These are phyloP conservation scores for Porites rus DNA, from an alignment of 92 coral and sea anemone species.

Conservation along the genomic window DNA sequence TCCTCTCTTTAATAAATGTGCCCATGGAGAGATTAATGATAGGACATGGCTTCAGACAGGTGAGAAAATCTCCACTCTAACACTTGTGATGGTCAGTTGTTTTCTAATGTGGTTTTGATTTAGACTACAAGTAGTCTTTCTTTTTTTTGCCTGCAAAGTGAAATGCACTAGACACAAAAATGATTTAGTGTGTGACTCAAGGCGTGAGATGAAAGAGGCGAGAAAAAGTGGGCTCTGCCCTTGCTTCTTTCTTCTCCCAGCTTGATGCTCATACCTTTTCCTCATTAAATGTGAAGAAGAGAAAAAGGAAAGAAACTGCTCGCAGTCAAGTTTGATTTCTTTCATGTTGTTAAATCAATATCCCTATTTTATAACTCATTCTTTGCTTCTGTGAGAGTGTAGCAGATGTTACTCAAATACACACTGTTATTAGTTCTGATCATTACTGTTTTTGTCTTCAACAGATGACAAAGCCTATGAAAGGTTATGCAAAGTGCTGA, in stretches of 20 bases:
- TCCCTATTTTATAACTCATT: not conserved
- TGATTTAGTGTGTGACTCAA: no score
- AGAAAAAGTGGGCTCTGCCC: no score
- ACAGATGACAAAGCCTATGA: constrained; percentile 21
- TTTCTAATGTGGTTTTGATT: constrained; percentile 2
- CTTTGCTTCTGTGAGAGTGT: constrained; percentile 8
- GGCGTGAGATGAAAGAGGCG: no score
- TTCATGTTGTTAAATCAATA: constrained; percentile 1
- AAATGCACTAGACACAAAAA: no score
- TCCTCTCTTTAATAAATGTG: not conserved
- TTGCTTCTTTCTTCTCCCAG: no score
- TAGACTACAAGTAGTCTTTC: not conserved
- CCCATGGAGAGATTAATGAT: constrained; percentile 34
- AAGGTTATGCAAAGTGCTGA: constrained; percentile 12
- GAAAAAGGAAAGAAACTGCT: no score
- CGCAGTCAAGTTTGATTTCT: constrained; percentile 17
- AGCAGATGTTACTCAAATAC: constrained; percentile 1
- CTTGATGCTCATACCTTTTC: no score
- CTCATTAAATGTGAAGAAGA: no score
- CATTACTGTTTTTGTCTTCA: constrained; percentile 8
- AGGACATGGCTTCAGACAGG: constrained; percentile 43
- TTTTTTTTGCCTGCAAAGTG: no score
- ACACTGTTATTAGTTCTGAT: not conserved
- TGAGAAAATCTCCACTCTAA: constrained; percentile 1
- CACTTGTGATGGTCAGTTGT: constrained; percentile 2